Conservation (phyloP, 2,888 invertebrate genomes). For the Hetaerina titia region DNA sequence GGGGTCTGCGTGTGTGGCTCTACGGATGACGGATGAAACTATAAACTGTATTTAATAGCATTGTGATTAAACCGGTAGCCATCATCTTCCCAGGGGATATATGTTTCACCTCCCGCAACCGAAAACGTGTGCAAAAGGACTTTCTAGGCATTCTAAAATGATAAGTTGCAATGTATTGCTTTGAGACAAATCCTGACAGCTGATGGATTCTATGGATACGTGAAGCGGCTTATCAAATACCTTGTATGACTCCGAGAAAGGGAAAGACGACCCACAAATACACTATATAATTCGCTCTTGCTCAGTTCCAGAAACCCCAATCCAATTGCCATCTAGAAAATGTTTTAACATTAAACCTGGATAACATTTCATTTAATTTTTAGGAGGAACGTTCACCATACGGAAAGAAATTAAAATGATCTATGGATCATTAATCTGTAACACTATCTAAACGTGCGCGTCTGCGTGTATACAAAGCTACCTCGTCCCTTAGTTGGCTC, state of each 20-base stretch:
- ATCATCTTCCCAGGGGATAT: background rate
- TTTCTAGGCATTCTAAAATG: background rate
- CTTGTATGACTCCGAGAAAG: no score
- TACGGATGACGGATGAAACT: constrained; percentile 16
- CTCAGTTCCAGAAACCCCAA: background rate
- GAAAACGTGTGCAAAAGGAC: background rate
- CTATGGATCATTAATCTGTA: constrained; percentile 6
- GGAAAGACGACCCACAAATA: background rate
- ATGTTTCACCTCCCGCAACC: background rate
- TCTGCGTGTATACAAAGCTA: background rate
- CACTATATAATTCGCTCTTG: background rate
- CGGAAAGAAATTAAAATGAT: background rate
- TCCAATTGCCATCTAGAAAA: background rate
- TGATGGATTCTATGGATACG: background rate
- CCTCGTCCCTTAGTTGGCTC: background rate
- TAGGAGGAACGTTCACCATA: background rate
- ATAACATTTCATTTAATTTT: background rate
- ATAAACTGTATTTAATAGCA: constrained; percentile 32
- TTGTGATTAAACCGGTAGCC: constrained; percentile 7
- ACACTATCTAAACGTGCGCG: background rate
- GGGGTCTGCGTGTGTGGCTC: constrained; percentile 2
- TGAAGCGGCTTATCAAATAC: background rate
- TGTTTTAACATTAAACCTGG: background rate
- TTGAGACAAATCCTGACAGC: background rate
- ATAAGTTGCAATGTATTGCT: background rate